These are phyloP conservation scores for Deilephila elpenor DNA, from an alignment of 2,888 invertebrate species.

Conservation along the genomic window DNA sequence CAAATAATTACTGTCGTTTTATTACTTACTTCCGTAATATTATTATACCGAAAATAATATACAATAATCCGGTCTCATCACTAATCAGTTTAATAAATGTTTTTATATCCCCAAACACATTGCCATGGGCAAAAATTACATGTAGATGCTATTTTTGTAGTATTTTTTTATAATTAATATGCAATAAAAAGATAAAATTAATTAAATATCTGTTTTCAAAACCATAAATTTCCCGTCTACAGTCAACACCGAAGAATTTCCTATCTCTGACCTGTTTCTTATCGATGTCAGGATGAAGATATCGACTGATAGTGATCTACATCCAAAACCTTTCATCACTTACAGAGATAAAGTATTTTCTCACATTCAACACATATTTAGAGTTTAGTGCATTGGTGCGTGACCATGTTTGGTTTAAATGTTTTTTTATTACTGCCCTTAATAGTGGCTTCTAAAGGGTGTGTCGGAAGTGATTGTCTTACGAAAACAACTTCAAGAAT, in stretches of 20 bases:
- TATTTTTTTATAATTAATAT: too few relatives aligned
- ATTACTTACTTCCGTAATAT: constrained; percentile 31
- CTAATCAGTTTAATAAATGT: too few relatives aligned
- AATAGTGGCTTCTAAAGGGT: constrained; percentile 52
- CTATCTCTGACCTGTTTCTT: constrained; percentile 37
- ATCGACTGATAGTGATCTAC: constrained; percentile 42
- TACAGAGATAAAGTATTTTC: constrained; percentile 49
- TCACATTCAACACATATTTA: constrained; percentile 40
- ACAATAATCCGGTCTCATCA: too few relatives aligned
- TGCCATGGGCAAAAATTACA: too few relatives aligned
- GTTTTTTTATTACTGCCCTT: constrained; percentile 53
- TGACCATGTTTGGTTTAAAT: constrained; percentile 53
- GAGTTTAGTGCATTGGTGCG: not conserved
- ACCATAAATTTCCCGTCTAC: not conserved
- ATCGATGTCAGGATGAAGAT: constrained; percentile 42
- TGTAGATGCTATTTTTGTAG: too few relatives aligned
- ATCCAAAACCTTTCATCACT: constrained; percentile 44
- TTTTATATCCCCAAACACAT: too few relatives aligned
- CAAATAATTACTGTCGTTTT: constrained; percentile 63
- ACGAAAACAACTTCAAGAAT: constrained; percentile 53
- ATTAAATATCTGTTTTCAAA: too few relatives aligned
- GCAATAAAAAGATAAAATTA: too few relatives aligned
- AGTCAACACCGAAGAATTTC: not conserved
- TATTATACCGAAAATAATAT: too few relatives aligned
- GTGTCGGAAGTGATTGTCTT: constrained; percentile 52